phyloP scores from a whole-genome alignment of 1,140 invertebrate genomes.

The Sipha flava region DNA sequence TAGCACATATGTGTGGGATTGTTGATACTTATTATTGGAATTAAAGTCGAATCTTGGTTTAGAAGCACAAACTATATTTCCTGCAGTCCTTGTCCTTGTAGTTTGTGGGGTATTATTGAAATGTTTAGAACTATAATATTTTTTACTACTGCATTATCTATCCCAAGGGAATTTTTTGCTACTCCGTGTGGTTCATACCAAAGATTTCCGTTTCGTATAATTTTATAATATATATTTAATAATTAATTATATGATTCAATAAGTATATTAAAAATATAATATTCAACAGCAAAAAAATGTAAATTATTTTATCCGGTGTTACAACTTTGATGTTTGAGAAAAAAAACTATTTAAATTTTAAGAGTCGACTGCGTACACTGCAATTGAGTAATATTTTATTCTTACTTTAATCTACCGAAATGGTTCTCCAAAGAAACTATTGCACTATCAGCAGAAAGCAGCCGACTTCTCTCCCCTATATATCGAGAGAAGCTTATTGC shows the following conservation, averaged over 20 bases:
- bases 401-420: not conserved
- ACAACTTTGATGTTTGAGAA: too few species aligned
- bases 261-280: too few species aligned
- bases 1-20: too few species aligned
- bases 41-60: too few species aligned
- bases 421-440: not conserved
- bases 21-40: too few species aligned
- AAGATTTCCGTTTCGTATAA: too few species aligned
- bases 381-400: not conserved
- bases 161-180: not conserved
- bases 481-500: constrained; percentile 13
- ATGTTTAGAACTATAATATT: not conserved
- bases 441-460: constrained; percentile 20
- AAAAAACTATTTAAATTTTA: not conserved
- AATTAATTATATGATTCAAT: too few species aligned
- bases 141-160: not conserved
- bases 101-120: too few species aligned
- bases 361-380: not conserved
- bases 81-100: too few species aligned
- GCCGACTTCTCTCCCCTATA: not conserved
- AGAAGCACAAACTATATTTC: too few species aligned
- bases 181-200: too few species aligned
- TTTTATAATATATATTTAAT: too few species aligned
- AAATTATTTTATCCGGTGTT: not conserved
- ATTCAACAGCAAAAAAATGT: not conserved